Percentiles rank a stretch among this genome's conserved stretches.
Evolutionary conservation across 2,797 vertebrate genomes (phyloP).

Genomic region (Molossus molossus): DNA sequence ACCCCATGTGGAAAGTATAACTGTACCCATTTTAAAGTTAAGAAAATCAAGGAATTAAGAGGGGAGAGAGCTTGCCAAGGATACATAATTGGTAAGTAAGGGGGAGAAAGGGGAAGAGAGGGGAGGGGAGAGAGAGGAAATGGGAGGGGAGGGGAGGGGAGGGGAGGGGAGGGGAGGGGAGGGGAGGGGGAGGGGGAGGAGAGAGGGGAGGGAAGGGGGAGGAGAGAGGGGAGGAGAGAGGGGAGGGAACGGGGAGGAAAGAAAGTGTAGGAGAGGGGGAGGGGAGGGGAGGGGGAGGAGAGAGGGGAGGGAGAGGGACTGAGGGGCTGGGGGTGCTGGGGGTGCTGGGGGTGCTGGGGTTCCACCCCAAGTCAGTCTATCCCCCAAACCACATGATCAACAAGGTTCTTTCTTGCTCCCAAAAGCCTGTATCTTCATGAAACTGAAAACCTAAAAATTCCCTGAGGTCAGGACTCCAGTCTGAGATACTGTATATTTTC

Average conservation of each 20-base stretch:
- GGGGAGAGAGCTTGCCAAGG: background rate
- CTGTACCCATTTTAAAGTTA: background rate
- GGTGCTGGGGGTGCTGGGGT: background rate
- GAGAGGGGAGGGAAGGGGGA: no score
- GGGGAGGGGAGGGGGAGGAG: no score
- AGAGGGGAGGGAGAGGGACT: no score
- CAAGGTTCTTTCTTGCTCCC: background rate
- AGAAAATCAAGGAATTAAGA: background rate
- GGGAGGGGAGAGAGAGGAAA: no score
- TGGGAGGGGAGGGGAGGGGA: no score
- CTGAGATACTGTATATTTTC: background rate
- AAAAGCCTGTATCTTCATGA: background rate
- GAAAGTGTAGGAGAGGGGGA: no score
- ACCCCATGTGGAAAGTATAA: background rate
- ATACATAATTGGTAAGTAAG: background rate
- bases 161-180: no score
- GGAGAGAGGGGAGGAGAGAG: no score
- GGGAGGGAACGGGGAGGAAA: no score
- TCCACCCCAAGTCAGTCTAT: background rate
- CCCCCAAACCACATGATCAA: constrained; percentile 6
- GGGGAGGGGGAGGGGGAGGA: no score
- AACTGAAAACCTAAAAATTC: background rate
- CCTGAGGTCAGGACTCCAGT: background rate
- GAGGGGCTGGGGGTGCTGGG: no score
- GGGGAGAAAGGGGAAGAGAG: background rate